Evolutionary conservation across 2,113 vertebrate species (phyloP).

Genomic region (Tichodroma muraria): DNA sequence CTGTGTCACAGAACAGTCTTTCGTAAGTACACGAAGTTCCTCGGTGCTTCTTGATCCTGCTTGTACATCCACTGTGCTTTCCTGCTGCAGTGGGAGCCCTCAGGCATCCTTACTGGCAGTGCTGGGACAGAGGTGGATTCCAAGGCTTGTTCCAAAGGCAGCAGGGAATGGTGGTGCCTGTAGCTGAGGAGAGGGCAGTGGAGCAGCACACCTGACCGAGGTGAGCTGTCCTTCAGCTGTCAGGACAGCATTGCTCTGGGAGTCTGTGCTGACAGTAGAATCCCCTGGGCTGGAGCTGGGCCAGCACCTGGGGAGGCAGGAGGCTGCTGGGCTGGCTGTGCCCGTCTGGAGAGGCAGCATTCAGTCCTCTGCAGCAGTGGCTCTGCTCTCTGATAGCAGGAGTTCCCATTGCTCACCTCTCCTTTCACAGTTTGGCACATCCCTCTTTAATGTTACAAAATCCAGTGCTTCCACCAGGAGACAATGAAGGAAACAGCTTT

Average conservation of each 20-base stretch:
- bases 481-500: slow-evolving; percentile 9
- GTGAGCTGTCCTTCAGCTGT: background rate
- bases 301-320: background rate
- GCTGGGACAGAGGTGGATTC: background rate
- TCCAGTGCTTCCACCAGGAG: background rate
- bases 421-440: background rate
- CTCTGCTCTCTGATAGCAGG: background rate
- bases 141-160: background rate
- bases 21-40: background rate
- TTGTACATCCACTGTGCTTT: background rate
- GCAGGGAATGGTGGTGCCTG: background rate
- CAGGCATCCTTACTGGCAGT: background rate
- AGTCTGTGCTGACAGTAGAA: background rate
- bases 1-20: background rate
- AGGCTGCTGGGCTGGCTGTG: background rate
- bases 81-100: background rate
- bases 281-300: background rate
- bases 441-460: background rate
- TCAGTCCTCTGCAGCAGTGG: background rate
- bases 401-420: background rate
- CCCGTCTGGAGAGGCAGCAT: background rate
- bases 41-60: background rate
- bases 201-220: background rate
- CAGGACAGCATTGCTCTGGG: background rate
- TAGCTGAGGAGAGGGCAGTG: background rate